Base-by-base conservation (phyloP, 2,113 vertebrate species). In the Zosterops pallidus region DNA sequence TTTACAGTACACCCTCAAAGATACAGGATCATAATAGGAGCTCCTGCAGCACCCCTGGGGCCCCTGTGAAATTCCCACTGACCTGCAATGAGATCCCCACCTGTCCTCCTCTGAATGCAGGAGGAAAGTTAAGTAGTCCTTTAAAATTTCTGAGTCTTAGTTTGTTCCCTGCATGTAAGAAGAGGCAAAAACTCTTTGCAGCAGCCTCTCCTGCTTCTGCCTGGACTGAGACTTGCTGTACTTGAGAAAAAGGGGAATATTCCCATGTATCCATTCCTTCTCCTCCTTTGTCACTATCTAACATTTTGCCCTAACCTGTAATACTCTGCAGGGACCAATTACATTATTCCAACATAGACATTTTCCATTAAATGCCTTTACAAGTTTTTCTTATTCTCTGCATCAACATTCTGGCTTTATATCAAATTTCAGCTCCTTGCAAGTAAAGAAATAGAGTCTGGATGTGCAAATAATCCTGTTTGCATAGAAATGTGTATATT, bases 251-350 rank as follows among this genome's bases (percentile, higher is more conserved):
- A 83, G 49, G 33, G 52, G 39, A 72, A 65, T 93, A 92, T 87
- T 86, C 63, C 21, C 29, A 12, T 25, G n/a, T 42, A 15, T 75
- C 72, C 7, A 0, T 63, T 90, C 79, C 55, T 87, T 82, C 46
- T 92, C 21, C 62, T 77, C 65, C n/a, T 93, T 96, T 87, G 77
- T 76, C 87, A 56, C 84, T 86, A 79, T 81, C 86, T 84, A 86
- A 87, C 42, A n/a, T 74, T 83, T 93, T 94, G 33, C 83, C 86
- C 86, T 96, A 95, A 94, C 91, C 77, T 96, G 50, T 23, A 76
- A 65, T 83, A 75, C 90, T 96, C 97, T 97, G 84, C 65, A 53
- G 97, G 95, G 95, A 96, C 93, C 94, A 94, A 96, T 97, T 96
- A 97, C 74, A 26, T 95, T 96, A 97, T 97, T 96, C 93, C 94